A percentile compares a stretch with the other conserved stretches of the same genome.
Conservation (phyloP, 2,113 vertebrate genomes). For the Rhinopomastus cyanomelas region DNA sequence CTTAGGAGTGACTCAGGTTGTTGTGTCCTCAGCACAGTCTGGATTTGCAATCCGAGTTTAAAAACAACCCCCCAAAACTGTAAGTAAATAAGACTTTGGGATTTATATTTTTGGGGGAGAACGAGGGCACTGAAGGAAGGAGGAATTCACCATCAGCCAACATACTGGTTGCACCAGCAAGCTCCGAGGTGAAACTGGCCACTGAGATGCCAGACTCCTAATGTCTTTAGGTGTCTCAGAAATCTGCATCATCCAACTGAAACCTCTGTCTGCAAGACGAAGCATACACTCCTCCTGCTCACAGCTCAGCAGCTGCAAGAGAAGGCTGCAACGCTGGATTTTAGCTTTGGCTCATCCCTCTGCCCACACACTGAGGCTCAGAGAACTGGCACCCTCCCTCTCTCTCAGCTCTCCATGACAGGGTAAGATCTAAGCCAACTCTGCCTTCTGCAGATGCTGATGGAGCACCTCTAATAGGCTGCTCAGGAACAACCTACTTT, state of each 20-base stretch:
- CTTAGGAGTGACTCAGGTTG: not conserved
- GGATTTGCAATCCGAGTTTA: not conserved
- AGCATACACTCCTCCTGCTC: rapidly evolving
- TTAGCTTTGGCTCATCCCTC: not conserved
- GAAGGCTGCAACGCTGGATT: not conserved
- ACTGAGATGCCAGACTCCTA: not conserved
- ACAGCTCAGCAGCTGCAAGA: not conserved
- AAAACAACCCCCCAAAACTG: not conserved
- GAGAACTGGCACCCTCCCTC: not conserved
- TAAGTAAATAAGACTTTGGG: not conserved
- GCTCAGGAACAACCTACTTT: not conserved
- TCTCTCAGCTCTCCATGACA: not conserved
- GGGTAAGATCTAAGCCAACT: not conserved
- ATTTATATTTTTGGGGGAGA: not conserved
- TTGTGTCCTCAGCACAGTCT: not conserved
- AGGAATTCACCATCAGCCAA: not conserved
- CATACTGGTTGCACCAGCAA: not conserved
- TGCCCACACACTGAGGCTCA: not conserved
- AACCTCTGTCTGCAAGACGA: not conserved
- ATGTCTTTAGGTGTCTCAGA: not conserved
- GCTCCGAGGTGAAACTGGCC: not conserved
- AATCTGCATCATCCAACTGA: not conserved
- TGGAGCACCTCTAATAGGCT: not conserved
- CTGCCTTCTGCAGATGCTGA: not conserved
- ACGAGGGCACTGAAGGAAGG: not conserved